A percentile compares a stretch with the other conserved stretches of the same genome.
Conservation (phyloP, 2,113 vertebrate species). For the Laticauda colubrina region DNA sequence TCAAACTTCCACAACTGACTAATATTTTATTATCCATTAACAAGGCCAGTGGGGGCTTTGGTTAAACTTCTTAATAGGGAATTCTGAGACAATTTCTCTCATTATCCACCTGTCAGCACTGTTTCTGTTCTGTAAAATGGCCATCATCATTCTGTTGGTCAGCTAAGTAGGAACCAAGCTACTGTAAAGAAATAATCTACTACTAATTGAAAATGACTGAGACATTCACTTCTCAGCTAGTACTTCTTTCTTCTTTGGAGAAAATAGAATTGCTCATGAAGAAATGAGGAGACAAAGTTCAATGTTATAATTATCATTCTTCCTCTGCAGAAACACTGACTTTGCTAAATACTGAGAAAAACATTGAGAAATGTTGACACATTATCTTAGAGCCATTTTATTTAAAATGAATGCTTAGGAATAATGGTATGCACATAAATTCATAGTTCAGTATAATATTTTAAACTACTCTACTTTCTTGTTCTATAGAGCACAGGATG, state of each 20-base stretch:
- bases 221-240: conserved; percentile 69
- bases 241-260: conserved; percentile 66
- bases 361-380: not conserved
- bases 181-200: conserved; percentile 76
- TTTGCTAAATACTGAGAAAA: conserved; percentile 46
- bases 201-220: conserved; percentile 79
- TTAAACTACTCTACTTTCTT: not conserved
- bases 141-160: conserved; percentile 76
- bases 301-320: conserved; percentile 61
- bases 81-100: conserved; percentile 78
- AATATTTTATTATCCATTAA: conserved; percentile 78
- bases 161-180: conserved; percentile 76
- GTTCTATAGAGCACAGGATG: not conserved
- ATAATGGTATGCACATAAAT: not conserved
- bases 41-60: conserved; percentile 70
- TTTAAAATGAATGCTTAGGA: not conserved
- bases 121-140: conserved; percentile 71
- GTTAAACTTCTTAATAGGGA: conserved; percentile 78
- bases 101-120: conserved; percentile 78
- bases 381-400: not conserved
- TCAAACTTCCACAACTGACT: conserved; percentile 71
- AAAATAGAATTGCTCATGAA: conserved; percentile 66
- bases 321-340: conserved; percentile 47
- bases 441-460: not conserved
- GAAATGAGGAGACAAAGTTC: conserved; percentile 61